phyloP scores from a whole-genome alignment of 2,888 invertebrate genomes.

The Kryphioiulus occultus region DNA sequence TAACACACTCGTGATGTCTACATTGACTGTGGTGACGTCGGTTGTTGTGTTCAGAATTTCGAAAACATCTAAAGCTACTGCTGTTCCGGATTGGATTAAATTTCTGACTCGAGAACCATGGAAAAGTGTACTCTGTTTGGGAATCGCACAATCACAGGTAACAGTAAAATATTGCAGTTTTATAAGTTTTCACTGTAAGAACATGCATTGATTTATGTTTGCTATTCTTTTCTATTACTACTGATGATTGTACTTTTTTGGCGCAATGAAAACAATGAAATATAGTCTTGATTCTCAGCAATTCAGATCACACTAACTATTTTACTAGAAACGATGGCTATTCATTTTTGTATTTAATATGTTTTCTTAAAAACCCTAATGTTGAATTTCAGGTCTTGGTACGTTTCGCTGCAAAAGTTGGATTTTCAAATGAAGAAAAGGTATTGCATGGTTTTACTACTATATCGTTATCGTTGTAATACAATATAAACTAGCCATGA shows the following conservation, averaged over 20 bases:
- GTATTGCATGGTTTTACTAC: not conserved
- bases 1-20: slow-evolving; percentile 35
- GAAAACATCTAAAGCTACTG: not conserved
- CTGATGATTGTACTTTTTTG: too few relatives aligned
- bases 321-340: too few relatives aligned
- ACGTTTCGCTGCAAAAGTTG: not conserved
- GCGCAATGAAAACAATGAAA: too few relatives aligned
- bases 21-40: not conserved
- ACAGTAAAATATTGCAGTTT: not conserved
- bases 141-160: not conserved
- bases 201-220: too few relatives aligned
- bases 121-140: not conserved
- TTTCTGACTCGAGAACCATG: not conserved
- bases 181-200: not conserved
- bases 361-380: not conserved
- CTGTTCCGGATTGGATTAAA: slow-evolving; percentile 16
- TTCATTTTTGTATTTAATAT: too few relatives aligned
- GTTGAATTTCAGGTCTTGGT: not conserved
- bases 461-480: too few relatives aligned
- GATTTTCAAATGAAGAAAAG: not conserved
- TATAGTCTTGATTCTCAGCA: too few relatives aligned
- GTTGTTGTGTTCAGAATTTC: not conserved
- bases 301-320: too few relatives aligned
- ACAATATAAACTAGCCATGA: too few relatives aligned
- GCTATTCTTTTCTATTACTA: too few relatives aligned